Evolutionary conservation across 1,140 invertebrate species (phyloP), one percentile per base, ranked within the genome.

Genomic region (Adelges cooleyi): DNA sequence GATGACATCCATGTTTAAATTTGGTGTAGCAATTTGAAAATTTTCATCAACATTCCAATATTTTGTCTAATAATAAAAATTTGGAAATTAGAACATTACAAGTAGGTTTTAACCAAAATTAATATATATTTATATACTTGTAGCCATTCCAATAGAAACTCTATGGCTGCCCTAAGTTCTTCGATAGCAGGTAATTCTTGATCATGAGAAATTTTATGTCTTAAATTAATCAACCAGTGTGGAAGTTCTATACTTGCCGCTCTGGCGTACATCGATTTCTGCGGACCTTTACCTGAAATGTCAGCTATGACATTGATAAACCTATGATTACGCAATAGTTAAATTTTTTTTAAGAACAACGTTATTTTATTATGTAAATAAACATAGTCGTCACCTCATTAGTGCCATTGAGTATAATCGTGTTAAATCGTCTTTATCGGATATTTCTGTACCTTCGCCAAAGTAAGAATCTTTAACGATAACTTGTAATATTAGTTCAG

Each of bases 321-420:
- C 27, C 56, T 62, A 25, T 29, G 29, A 33, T 33, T 18, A 20
- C 11, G 11, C 29, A 6, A 33, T 33, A 33, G 11, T 6, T 33
- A 6, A 33, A 33, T 33, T 33, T 11, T 33, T 11, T 33, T 33
- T 33, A 11, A 33, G n/a, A n/a, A n/a, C n/a, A n/a, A 5, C 11
- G 29, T 33, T 33, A 6, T 33, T 11, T 6, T 6, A 33, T 33
- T 33, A 33, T 33, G n/a, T 33, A 33, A 33, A 33, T 33, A 33
- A n/a, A n/a, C n/a, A n/a, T n/a, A n/a, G n/a, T n/a, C n/a, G n/a
- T 62, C 22, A 62, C 56, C 44, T 62, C 56, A 62, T 62, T 48
- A 62, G 4, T 15, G 42, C 38, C 42, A 62, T 62, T 3, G 56
- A 62, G 46, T 62, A 62, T n/a, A 48, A 48, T 15, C 13, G 56